Conservation (phyloP, 2,888 invertebrate species). For the Campoplex nolae region DNA sequence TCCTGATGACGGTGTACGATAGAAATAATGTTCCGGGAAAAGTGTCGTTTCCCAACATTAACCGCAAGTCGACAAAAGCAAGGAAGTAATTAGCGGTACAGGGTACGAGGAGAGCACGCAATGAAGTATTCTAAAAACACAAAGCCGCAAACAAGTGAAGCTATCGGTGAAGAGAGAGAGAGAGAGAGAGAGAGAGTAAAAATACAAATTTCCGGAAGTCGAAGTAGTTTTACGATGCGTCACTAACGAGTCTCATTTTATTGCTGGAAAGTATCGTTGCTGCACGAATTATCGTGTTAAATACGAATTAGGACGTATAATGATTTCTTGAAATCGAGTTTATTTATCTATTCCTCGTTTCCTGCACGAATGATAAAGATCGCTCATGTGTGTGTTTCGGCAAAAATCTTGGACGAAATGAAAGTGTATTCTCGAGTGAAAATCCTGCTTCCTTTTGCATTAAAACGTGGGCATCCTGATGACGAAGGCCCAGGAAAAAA, state of each 20-base stretch:
- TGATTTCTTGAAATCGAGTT: conserved; percentile 25
- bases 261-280: conserved; percentile 15
- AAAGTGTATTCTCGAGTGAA: conserved; percentile 31
- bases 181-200: not conserved
- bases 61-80: conserved; percentile 6
- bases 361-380: conserved; percentile 26
- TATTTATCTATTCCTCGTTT: conserved; percentile 14
- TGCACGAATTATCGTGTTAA: not conserved
- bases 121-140: conserved; percentile 19
- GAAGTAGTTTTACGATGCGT: conserved; percentile 55
- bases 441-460: conserved; percentile 25
- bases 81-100: conserved; percentile 19
- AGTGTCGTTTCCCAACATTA: conserved; percentile 1
- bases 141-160: not conserved
- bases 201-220: conserved; percentile 27
- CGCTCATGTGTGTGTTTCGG: not conserved
- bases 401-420: conserved; percentile 7
- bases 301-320: not conserved
- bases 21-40: conserved; percentile 1
- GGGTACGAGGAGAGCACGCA: not conserved
- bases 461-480: conserved; percentile 1
- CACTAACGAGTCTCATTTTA: conserved; percentile 43
- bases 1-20: not conserved
- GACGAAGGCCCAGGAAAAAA: not conserved
- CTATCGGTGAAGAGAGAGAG: not conserved